Evolutionary conservation across 1,140 invertebrate species (phyloP), one percentile per base, ranked within the genome.

Genomic region (Euglossa dilemma): DNA sequence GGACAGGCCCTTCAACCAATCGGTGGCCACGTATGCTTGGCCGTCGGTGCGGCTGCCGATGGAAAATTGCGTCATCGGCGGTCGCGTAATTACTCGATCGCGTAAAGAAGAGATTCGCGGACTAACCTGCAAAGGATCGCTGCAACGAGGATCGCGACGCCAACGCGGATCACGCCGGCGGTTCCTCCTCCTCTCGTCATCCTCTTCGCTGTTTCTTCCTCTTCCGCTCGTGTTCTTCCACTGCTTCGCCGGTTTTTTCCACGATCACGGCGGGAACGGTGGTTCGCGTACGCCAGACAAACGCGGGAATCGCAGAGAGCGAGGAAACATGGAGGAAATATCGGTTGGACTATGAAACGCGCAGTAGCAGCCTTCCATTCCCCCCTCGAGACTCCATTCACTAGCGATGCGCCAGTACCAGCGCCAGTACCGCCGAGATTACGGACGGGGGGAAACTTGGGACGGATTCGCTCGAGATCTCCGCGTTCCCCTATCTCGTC

Each of bases 1-100:
- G 0, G 77, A 36, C 16, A 89, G 43, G 23, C 66, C 82, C 0
- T 1, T n/a, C 25, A 87, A 6, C 80, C 85, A 85, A 43, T 84
- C 73, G 28, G 28, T n/a, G 0, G 54, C 76, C 6, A 36, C 18
- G 12, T 61, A 11, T 11, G 0, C 54, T 54, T 85, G 85, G 11
- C 82, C 82, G 0, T 20, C 20, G 45, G 25, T 80, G 0, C 28
- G 14, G 47, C 85, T 86, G 69, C 20, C 64, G 57, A 72, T 59
- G 20, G 43, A 75, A 83, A 16, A 23, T 9, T 47, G 16, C 52
- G 52, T 72, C 23, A 52, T 18, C 18, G 6, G 8, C 6, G 28
- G 11, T 0, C 28, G 5, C 4, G 36, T 23, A 12, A 66, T 67
- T 45, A 45, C 43, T 67, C 23, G 6, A 20, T 43, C 18, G 63